Percentiles rank a stretch among this genome's conserved stretches.
phyloP scores from a whole-genome alignment of 2,113 vertebrate species.

The Calyptomena viridis region DNA sequence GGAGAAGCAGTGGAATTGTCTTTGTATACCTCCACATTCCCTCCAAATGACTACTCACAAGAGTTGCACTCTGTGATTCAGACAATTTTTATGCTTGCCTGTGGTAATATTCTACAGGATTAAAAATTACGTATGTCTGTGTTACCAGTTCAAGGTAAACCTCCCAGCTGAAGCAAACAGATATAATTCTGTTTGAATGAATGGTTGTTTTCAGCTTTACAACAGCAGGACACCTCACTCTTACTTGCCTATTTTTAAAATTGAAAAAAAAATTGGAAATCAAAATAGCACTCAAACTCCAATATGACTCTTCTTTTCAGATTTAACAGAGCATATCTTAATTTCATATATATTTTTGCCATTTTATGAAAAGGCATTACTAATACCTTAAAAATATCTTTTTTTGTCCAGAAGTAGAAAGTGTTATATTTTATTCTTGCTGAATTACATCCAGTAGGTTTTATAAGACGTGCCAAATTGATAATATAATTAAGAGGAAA shows the following conservation, averaged over 20 bases:
- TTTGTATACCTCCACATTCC: not conserved
- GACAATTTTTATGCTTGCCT: not conserved
- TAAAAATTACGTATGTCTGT: not conserved
- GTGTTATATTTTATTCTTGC: not conserved
- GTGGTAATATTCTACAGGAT: not conserved
- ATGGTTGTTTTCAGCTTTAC: not conserved
- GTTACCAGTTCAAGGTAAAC: not conserved
- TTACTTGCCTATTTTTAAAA: not conserved
- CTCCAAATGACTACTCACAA: not conserved
- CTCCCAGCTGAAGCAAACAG: not conserved
- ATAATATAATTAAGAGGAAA: not conserved
- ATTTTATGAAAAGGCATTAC: not conserved
- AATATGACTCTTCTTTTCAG: not conserved
- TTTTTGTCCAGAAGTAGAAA: not conserved
- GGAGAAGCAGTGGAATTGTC: not conserved
- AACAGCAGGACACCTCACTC: not conserved
- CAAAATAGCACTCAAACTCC: not conserved
- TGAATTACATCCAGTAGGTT: not conserved
- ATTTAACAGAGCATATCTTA: not conserved
- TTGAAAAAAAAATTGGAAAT: not conserved
- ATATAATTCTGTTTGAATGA: not conserved
- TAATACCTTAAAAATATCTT: not conserved
- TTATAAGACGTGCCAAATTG: not conserved
- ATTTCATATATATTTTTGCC: not conserved
- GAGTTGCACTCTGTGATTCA: not conserved